These are phyloP conservation scores for Thunnus maccoyii DNA, from an alignment of 2,113 vertebrate species.

Conservation along the genomic window DNA sequence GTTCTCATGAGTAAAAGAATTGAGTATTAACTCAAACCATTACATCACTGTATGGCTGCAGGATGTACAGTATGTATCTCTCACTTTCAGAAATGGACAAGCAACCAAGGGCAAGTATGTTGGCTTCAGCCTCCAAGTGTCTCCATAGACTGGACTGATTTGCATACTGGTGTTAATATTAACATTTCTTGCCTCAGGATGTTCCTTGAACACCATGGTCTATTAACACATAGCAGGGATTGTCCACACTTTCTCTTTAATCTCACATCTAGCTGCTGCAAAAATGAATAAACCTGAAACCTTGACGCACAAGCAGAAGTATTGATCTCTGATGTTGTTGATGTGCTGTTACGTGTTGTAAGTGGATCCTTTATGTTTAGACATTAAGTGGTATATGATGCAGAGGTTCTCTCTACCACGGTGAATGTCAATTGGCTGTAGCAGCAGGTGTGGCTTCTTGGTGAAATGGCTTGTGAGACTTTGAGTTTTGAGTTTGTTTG, in stretches of 20 bases:
- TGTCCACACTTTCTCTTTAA: slow-evolving; percentile 16
- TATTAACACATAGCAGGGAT: slow-evolving; percentile 30
- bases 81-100: slow-evolving; percentile 21
- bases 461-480: slow-evolving; percentile 20
- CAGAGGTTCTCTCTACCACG: slow-evolving; percentile 1
- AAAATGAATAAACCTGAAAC: slow-evolving; percentile 43
- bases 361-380: slow-evolving; percentile 44
- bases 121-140: slow-evolving; percentile 25
- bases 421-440: neutral
- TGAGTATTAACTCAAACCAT: too few species aligned
- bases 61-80: neutral
- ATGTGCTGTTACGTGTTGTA: slow-evolving; percentile 42
- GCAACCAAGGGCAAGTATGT: slow-evolving; percentile 20
- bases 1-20: neutral
- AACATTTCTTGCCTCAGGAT: slow-evolving; percentile 41
- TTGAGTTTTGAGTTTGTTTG: neutral
- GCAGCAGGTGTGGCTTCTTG: neutral
- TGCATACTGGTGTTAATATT: slow-evolving; percentile 53
- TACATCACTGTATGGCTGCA: too few species aligned
- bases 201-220: slow-evolving; percentile 47
- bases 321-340: slow-evolving; percentile 59
- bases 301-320: slow-evolving; percentile 29
- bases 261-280: slow-evolving; percentile 31
- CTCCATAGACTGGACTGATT: slow-evolving; percentile 33
- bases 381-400: slow-evolving; percentile 32